phyloP scores from a whole-genome alignment of 2,888 invertebrate genomes.

The Platypus cylindrus region DNA sequence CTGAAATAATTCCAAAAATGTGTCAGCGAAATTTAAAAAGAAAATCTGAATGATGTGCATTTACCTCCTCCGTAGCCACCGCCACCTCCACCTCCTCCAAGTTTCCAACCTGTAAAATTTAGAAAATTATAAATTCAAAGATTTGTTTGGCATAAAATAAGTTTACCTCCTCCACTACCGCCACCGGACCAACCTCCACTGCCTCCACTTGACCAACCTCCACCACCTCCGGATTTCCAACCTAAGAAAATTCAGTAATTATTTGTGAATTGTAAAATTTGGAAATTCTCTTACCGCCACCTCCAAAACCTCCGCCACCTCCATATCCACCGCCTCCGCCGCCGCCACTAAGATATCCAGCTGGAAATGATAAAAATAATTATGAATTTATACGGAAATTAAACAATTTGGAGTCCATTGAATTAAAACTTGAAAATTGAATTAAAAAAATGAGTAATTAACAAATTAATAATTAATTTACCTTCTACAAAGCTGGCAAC shows the following conservation, averaged over 20 bases:
- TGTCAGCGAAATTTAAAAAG: no score
- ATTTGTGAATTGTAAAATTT: no score
- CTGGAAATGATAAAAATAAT: conserved; percentile 17
- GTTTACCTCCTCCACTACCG: conserved; percentile 1
- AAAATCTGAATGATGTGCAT: no score
- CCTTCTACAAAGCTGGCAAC: no score
- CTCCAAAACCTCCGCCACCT: conserved; percentile 16
- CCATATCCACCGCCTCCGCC: conserved; percentile 17
- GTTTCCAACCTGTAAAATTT: conserved; percentile 2
- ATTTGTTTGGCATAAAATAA: neutral
- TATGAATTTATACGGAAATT: no score
- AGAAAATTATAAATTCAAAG: neutral
- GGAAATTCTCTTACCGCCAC: conserved; percentile 19
- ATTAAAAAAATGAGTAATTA: no score
- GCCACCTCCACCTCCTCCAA: conserved; percentile 7
- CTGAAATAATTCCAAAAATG: no score
- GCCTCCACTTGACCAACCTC: conserved; percentile 17
- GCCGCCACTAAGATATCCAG: conserved; percentile 22
- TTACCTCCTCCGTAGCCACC: conserved; percentile 12
- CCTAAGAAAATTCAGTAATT: no score
- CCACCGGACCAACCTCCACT: conserved; percentile 6
- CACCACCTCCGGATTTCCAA: conserved; percentile 13
- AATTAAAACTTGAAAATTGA: no score
- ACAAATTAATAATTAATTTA: no score
- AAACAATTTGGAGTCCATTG: no score